phyloP scores from a whole-genome alignment of 2,797 vertebrate genomes.

The Furcifer pardalis region DNA sequence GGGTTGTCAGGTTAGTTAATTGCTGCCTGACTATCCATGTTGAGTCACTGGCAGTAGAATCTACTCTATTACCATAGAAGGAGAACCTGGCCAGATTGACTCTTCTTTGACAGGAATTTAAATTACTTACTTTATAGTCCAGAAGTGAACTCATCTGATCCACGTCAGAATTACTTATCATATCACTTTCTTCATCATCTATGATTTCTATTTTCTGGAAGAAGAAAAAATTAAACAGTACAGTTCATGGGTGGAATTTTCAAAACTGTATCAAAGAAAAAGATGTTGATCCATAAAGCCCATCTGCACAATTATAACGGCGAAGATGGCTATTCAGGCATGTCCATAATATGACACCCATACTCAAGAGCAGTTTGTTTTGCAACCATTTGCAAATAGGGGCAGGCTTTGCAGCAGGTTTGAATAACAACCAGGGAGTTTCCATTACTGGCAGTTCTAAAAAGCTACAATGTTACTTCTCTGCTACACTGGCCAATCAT shows the following conservation, averaged over 20 bases:
- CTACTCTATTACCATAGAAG: too few species aligned
- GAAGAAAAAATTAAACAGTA: constrained; percentile 36
- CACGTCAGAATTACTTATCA: constrained; percentile 86
- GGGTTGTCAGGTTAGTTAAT: too few species aligned
- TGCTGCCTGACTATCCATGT: too few species aligned
- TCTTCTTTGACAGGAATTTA: neutral
- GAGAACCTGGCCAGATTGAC: too few species aligned
- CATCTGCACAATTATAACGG: accelerated
- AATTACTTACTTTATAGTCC: constrained; percentile 90
- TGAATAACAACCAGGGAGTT: too few species aligned
- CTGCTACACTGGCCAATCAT: too few species aligned
- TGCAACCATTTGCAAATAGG: too few species aligned
- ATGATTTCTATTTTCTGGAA: constrained; percentile 94
- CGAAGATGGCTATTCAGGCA: neutral
- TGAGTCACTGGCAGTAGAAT: too few species aligned
- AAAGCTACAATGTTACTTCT: too few species aligned
- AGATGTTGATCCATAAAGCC: neutral
- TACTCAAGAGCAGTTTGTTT: too few species aligned
- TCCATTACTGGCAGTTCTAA: too few species aligned
- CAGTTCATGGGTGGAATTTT: neutral
- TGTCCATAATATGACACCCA: neutral
- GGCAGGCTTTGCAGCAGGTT: too few species aligned
- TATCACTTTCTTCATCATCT: constrained; percentile 85
- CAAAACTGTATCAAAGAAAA: neutral
- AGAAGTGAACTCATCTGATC: constrained; percentile 92